Evolutionary conservation across 2,113 vertebrate species (phyloP), one percentile per base, ranked within the genome.

Genomic region (Podilymbus podiceps): DNA sequence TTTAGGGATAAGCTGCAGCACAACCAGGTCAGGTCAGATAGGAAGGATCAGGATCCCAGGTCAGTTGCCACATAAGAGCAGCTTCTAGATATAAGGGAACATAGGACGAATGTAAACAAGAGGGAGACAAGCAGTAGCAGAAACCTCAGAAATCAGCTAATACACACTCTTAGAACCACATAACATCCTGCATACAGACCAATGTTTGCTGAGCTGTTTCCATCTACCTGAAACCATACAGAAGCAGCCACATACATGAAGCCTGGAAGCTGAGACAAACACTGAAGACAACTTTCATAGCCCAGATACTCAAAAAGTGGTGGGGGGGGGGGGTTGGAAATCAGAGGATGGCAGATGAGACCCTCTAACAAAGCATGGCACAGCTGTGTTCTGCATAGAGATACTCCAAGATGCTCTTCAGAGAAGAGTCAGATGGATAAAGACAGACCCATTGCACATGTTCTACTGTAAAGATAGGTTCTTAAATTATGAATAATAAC

Each of bases 51-150:
- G 31, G 28, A 75, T 78, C 22, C 22, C 80, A 59, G 22, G 42
- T 50, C 31, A 6, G 21, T 7, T 33, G 33, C 17, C 8, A 35
- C 3, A 5, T 18, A 56, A 47, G 21, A 79, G 6, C 28, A 92
- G 12, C 30, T 75, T 44, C 64, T 63, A 3, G 1, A 24, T 38
- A 8, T 38, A 33, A 78, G 38, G 11, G 24, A 75, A 49, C 1
- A 3, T 1, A 77, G 12, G 15, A 67, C 30, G 14, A 76, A 42
- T 0, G 2, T n/a, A 53, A 53, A 22, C 1, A 3, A 68, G 33
- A 77, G 21, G 6, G 33, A 75, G 49, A 74, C 38, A n/a, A 5
- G 0, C 20, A 44, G 24, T 6, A 72, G 35, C 19, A 77, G 31
- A 76, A 77, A 4, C 12, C 42, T 78, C 52, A 86, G 21, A 72